These are phyloP conservation scores for Campylorhamphus procurvoides DNA, from an alignment of 2,113 vertebrate genomes.

Conservation along the genomic window DNA sequence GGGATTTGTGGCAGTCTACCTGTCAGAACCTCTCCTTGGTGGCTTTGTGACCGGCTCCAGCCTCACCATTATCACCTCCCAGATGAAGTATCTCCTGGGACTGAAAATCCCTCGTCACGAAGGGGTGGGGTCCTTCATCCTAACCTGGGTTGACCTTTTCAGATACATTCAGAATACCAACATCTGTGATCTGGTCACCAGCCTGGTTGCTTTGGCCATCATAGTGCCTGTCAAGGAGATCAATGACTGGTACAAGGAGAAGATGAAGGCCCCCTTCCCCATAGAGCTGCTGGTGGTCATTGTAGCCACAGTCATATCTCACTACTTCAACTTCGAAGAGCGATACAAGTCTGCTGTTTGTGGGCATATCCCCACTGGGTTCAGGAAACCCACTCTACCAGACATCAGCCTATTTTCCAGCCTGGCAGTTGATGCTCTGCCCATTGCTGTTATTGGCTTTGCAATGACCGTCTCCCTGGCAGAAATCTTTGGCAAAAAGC, in stretches of 20 bases:
- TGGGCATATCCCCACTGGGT: conserved; percentile 65
- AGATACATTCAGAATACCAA: conserved; percentile 56
- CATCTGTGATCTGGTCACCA: conserved; percentile 67
- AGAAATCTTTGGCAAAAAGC: conserved; percentile 71
- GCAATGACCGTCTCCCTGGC: conserved; percentile 67
- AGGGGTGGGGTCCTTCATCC: conserved; percentile 48
- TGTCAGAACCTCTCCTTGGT: conserved; percentile 68
- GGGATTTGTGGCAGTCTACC: conserved; percentile 69
- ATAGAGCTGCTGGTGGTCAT: conserved; percentile 68
- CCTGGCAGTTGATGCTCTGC: conserved; percentile 65
- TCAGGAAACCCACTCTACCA: conserved; percentile 57
- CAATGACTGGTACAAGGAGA: conserved; percentile 54
- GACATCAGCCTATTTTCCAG: conserved; percentile 55
- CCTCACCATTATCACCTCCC: conserved; percentile 70
- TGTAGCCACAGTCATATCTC: conserved; percentile 29
- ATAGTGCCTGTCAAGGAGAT: conserved; percentile 69
- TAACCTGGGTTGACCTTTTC: conserved; percentile 69
- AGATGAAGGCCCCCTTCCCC: conserved; percentile 64
- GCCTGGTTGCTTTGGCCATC: conserved; percentile 52
- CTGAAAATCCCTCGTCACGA: conserved; percentile 60
- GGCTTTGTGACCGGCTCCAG: conserved; percentile 66
- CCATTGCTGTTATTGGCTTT: conserved; percentile 69
- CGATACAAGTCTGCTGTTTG: conserved; percentile 52
- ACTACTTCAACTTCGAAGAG: conserved; percentile 33
- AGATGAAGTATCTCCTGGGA: conserved; percentile 70